Evolutionary conservation across 2,888 invertebrate species (phyloP).

Genomic region (Pycnomerus fuliginosus): DNA sequence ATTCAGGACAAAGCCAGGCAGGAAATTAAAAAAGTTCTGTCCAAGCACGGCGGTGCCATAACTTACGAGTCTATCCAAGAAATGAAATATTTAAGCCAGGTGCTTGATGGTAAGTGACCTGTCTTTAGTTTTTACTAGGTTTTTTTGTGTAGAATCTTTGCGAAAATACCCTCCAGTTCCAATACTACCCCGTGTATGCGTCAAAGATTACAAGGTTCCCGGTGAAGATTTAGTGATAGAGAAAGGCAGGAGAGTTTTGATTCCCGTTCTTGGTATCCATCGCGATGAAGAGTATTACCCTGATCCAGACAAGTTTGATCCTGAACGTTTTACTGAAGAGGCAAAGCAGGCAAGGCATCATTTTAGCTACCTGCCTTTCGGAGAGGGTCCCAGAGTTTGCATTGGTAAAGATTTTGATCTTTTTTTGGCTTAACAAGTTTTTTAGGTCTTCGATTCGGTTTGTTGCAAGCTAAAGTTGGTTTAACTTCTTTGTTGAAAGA

Average conservation of each 20-base stretch:
- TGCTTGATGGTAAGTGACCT: slow-evolving; percentile 7
- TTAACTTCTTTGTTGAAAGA: slow-evolving; percentile 33
- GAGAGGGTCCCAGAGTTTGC: slow-evolving; percentile 39
- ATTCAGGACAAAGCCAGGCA: slow-evolving; percentile 22
- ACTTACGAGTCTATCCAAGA: slow-evolving; percentile 24
- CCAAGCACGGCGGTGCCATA: slow-evolving; percentile 13
- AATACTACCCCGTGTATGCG: slow-evolving; percentile 27
- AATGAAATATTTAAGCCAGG: slow-evolving; percentile 22
- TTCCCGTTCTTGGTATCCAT: slow-evolving; percentile 31
- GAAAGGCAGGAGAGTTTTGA: too few relatives aligned
- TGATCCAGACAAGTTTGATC: slow-evolving; percentile 24
- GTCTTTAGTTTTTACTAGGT: neutral
- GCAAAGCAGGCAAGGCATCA: slow-evolving; percentile 10
- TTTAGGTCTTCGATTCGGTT: slow-evolving; percentile 40
- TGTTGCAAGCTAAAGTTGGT: slow-evolving; percentile 42
- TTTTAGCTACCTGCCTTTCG: too few relatives aligned
- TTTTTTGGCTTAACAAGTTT: neutral
- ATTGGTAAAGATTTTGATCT: slow-evolving; percentile 7
- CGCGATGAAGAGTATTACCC: slow-evolving; percentile 25
- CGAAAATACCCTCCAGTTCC: slow-evolving; percentile 43
- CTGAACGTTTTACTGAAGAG: slow-evolving; percentile 23
- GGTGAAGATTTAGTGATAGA: too few relatives aligned
- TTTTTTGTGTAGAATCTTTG: slow-evolving; percentile 41
- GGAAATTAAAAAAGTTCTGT: slow-evolving; percentile 19
- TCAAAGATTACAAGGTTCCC: slow-evolving; percentile 37